A percentile compares a stretch with the other conserved stretches of the same genome.
Evolutionary conservation across 2,888 invertebrate genomes (phyloP).

Genomic region (Andrena camellia): DNA sequence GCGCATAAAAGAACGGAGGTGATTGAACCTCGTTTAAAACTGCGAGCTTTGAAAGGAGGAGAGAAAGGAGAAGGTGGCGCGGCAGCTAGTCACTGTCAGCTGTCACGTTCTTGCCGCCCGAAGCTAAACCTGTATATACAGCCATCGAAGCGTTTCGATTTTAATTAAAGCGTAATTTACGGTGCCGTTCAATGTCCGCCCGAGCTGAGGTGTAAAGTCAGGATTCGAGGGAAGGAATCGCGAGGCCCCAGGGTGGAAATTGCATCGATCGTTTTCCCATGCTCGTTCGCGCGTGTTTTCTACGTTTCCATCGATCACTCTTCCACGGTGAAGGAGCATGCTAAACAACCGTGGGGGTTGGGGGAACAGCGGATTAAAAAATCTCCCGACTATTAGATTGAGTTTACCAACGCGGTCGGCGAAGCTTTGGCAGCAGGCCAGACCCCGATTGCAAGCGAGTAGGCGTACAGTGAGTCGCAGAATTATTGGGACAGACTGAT

Average conservation of each 20-base stretch:
- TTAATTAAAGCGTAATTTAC: conserved; percentile 65
- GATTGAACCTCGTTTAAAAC: conserved; percentile 55
- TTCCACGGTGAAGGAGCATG: background rate
- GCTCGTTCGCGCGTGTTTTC: background rate
- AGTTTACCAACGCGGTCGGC: background rate
- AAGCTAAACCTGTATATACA: background rate
- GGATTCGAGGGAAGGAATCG: background rate
- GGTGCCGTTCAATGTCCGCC: conserved; percentile 3
- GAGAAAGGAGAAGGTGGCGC: conserved; percentile 28
- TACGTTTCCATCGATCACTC: background rate
- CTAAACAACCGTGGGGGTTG: background rate
- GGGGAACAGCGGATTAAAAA: no score
- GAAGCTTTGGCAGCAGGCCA: background rate
- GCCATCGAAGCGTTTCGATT: conserved; percentile 35
- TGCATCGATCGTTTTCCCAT: background rate
- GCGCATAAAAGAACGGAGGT: conserved; percentile 42
- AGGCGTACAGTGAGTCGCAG: background rate
- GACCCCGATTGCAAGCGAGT: conserved; percentile 2
- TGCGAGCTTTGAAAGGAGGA: conserved; percentile 38
- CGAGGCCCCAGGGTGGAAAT: background rate
- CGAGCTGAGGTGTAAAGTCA: conserved; percentile 12
- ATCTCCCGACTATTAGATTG: background rate
- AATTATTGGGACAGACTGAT: background rate
- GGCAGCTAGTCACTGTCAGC: conserved; percentile 10
- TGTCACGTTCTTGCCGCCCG: background rate